phyloP scores from a whole-genome alignment of 1,140 invertebrate species.

The Phortica variegata region DNA sequence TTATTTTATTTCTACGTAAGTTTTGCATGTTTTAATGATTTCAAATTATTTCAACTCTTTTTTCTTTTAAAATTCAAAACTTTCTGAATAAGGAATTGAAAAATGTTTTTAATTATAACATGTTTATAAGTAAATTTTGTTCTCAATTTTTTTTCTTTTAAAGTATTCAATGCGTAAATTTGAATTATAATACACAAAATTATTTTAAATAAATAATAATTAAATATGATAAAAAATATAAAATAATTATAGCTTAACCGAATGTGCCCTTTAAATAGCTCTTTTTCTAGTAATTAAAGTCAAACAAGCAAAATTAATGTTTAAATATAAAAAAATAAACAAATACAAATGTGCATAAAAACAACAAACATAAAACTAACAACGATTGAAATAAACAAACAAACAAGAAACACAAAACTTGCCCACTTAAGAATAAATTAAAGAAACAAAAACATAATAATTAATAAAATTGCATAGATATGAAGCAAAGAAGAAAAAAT shows the following conservation, averaged over 20 bases:
- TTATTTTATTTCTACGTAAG: conserved; percentile 16
- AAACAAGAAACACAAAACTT: conserved; percentile 24
- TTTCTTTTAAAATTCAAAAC: conserved; percentile 7
- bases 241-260: conserved; percentile 57
- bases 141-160: conserved; percentile 2
- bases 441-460: conserved; percentile 29
- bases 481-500: conserved; percentile 28
- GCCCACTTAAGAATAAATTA: conserved; percentile 17
- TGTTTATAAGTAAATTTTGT: conserved; percentile 10
- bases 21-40: conserved; percentile 8
- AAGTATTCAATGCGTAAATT: conserved; percentile 11
- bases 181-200: conserved; percentile 19
- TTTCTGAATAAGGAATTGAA: conserved; percentile 46
- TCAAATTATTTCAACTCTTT: conserved; percentile 8
- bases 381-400: conserved; percentile 14
- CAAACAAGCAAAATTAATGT: conserved; percentile 20
- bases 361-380: background rate
- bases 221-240: conserved; percentile 20
- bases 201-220: conserved; percentile 20
- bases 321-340: conserved; percentile 25
- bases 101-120: conserved; percentile 17
- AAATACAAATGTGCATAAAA: conserved; percentile 4
- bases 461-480: conserved; percentile 37
- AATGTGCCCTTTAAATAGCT: conserved; percentile 58
- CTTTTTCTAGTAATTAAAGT: conserved; percentile 43